A percentile compares a stretch with the other conserved stretches of the same genome.
Evolutionary conservation across 2,888 invertebrate genomes (phyloP).

Genomic region (Leptopterna dolabrata): DNA sequence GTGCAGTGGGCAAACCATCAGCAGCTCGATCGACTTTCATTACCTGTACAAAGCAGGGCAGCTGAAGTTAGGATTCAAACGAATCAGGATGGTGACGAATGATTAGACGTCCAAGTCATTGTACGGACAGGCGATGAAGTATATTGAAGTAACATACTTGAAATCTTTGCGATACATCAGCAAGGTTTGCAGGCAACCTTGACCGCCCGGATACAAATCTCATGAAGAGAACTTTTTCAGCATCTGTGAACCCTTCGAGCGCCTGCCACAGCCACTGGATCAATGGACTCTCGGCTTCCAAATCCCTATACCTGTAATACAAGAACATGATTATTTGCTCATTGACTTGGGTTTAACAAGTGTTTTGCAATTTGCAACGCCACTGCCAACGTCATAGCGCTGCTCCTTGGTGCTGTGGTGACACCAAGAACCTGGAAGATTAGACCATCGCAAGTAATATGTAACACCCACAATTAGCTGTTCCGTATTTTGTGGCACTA

Average conservation of each 20-base stretch:
- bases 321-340: neutral
- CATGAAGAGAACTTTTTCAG: constrained; percentile 75
- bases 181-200: constrained; percentile 74
- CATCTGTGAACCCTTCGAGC: constrained; percentile 73
- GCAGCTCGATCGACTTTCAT: constrained; percentile 72
- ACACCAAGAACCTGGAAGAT: too few relatives aligned
- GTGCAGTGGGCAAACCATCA: constrained; percentile 75
- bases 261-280: constrained; percentile 76
- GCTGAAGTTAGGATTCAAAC: too few relatives aligned
- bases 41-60: constrained; percentile 65
- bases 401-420: too few relatives aligned
- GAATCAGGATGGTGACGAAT: too few relatives aligned
- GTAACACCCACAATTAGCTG: too few relatives aligned
- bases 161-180: constrained; percentile 75
- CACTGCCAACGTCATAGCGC: too few relatives aligned
- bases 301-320: constrained; percentile 71
- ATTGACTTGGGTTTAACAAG: too few relatives aligned
- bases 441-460: too few relatives aligned
- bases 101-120: too few relatives aligned
- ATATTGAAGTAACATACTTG: constrained; percentile 71
- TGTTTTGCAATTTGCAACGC: too few relatives aligned
- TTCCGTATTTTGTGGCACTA: too few relatives aligned
- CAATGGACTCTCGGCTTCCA: constrained; percentile 73
- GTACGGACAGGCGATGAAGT: too few relatives aligned
- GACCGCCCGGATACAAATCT: constrained; percentile 76